Evolutionary conservation across 2,797 vertebrate species (phyloP).

Genomic region (Artibeus lituratus): DNA sequence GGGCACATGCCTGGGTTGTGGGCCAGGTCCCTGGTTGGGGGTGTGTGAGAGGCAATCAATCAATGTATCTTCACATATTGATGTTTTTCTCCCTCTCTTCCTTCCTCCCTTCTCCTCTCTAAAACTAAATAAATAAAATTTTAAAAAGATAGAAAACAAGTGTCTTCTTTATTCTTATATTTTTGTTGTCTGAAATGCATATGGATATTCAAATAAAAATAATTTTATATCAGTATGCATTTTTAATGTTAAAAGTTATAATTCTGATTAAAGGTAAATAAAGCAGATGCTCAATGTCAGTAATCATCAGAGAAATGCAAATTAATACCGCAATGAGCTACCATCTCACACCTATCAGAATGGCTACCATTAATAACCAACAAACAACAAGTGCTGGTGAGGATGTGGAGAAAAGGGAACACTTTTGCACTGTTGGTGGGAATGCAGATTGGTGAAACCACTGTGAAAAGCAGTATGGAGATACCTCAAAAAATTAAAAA

Average conservation of each 20-base stretch:
- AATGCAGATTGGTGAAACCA: neutral
- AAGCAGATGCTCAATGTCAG: neutral
- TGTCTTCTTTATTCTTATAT: neutral
- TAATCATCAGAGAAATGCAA: neutral
- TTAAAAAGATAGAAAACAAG: no score
- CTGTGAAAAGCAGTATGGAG: neutral
- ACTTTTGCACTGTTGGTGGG: neutral
- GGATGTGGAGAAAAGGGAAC: neutral
- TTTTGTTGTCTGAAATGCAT: constrained; percentile 13
- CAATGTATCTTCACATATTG: no score
- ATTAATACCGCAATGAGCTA: neutral
- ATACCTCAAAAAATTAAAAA: neutral
- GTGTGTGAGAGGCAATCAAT: no score
- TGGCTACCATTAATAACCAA: neutral
- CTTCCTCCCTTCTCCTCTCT: no score
- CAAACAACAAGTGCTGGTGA: neutral
- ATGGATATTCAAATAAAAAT: constrained; percentile 17
- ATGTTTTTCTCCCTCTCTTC: no score
- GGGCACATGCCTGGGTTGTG: no score
- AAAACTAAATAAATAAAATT: no score
- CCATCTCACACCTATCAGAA: neutral
- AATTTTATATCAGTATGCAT: neutral
- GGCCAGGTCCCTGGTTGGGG: no score
- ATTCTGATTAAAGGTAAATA: constrained; percentile 36
- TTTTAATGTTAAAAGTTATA: constrained; percentile 28